Evolutionary conservation across 1,140 invertebrate genomes (phyloP).

Genomic region (Procambarus clarkii): DNA sequence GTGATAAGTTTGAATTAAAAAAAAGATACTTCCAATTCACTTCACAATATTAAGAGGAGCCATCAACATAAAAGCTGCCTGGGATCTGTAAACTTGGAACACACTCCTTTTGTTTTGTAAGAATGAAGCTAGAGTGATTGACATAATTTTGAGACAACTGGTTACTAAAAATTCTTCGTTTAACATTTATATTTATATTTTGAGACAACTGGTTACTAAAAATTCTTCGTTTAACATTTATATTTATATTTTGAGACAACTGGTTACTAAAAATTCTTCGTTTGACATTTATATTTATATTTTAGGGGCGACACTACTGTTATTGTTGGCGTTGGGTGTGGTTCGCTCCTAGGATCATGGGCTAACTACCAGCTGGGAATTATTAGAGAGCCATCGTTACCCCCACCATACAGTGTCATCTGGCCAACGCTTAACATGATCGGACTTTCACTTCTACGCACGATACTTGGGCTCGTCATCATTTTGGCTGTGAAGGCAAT

Average conservation of each 20-base stretch:
- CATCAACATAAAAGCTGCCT: no score
- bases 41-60: no score
- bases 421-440: slow-evolving; percentile 86
- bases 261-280: no score
- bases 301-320: slow-evolving; percentile 89
- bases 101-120: no score
- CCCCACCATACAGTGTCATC: slow-evolving; percentile 85
- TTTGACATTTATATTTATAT: neutral
- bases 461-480: slow-evolving; percentile 84
- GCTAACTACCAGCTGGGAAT: slow-evolving; percentile 86
- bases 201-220: no score
- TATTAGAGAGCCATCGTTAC: slow-evolving; percentile 78
- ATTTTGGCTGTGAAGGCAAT: slow-evolving; percentile 83
- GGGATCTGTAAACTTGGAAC: no score
- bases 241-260: slow-evolving; percentile 57
- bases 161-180: no score
- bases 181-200: no score
- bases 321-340: slow-evolving; percentile 87
- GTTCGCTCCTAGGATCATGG: slow-evolving; percentile 88
- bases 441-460: slow-evolving; percentile 81
- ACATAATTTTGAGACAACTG: no score
- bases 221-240: neutral
- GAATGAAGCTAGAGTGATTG: no score
- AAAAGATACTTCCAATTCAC: no score
- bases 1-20: no score